Conservation (phyloP, 2,113 vertebrate genomes). For the Pituophis catenifer region DNA sequence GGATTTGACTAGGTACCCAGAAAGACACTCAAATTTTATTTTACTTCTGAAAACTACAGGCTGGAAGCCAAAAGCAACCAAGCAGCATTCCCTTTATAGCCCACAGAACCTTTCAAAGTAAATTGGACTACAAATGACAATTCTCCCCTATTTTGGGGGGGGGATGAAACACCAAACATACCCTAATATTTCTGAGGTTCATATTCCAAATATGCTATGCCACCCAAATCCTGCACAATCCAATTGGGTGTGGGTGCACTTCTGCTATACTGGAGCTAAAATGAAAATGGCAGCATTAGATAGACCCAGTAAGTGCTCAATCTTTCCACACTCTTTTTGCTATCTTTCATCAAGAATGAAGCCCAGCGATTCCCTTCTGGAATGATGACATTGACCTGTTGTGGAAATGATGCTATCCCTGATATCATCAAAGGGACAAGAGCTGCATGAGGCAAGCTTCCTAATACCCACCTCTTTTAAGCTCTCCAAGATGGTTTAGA, state of each 20-base stretch:
- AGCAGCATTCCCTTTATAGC: neutral
- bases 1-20: neutral
- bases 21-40: neutral
- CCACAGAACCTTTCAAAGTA: neutral
- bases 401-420: neutral
- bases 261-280: neutral
- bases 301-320: neutral
- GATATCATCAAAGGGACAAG: neutral
- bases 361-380: neutral
- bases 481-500: neutral
- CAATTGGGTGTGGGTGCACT: neutral
- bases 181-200: neutral
- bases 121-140: neutral
- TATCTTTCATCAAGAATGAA: neutral
- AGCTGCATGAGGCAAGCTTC: neutral
- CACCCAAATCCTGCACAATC: neutral
- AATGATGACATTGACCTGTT: neutral
- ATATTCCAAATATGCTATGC: neutral
- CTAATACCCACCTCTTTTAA: neutral
- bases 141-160: neutral
- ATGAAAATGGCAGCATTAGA: neutral
- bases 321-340: neutral
- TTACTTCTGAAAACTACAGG: neutral
- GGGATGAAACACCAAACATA: neutral
- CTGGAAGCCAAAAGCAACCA: neutral